phyloP scores from a whole-genome alignment of 2,797 vertebrate species.

The Lophotriccus pileatus region DNA sequence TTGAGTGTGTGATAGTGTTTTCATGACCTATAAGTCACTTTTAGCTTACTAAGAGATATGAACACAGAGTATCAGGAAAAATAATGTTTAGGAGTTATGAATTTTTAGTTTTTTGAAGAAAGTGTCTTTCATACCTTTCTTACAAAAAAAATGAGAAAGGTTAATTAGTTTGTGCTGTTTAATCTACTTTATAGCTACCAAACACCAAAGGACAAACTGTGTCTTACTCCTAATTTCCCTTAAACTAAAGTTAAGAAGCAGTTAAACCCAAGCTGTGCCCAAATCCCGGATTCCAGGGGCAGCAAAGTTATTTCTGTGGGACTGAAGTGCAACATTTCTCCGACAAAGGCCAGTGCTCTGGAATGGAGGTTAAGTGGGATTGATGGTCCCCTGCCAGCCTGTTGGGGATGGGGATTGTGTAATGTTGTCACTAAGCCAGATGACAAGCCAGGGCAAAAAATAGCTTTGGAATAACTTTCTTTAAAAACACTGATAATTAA shows the following conservation, averaged over 20 bases:
- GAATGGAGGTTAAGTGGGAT: background rate
- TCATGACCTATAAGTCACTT: background rate
- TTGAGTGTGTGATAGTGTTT: background rate
- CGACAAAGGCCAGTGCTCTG: background rate
- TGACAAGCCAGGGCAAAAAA: background rate
- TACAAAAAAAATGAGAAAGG: background rate
- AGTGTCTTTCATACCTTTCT: background rate
- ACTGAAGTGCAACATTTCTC: background rate
- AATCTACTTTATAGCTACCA: background rate
- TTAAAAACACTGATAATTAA: background rate
- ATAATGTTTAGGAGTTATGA: background rate
- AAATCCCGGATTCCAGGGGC: background rate
- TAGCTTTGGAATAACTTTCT: background rate
- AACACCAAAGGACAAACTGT: background rate
- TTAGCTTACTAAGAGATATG: fast-evolving
- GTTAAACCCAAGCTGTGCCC: background rate
- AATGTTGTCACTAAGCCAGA: background rate
- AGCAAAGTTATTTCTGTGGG: background rate
- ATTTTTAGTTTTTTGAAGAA: fast-evolving
- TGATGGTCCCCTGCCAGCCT: background rate
- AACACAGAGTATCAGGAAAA: background rate
- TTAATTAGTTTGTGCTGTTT: background rate
- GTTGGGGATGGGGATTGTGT: fast-evolving
- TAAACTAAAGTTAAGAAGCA: background rate
- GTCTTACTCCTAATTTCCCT: fast-evolving